phyloP scores from a whole-genome alignment of 2,797 vertebrate species.

The Myotis vivesi region DNA sequence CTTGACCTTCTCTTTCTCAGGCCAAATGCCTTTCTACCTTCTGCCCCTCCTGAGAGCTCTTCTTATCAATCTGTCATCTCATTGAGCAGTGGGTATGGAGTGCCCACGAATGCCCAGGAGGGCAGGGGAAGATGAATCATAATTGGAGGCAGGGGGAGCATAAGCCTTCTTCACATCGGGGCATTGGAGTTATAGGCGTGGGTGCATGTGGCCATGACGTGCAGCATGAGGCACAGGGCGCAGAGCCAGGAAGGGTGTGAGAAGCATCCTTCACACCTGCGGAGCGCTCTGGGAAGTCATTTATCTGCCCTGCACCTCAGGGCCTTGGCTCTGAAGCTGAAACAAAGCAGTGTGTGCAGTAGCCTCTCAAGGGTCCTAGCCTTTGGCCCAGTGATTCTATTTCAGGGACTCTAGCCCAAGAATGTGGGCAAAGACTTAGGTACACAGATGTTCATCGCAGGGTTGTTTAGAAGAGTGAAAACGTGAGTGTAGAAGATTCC shows the following conservation, averaged over 20 bases:
- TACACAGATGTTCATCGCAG: not conserved
- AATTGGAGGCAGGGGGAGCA: too few species aligned
- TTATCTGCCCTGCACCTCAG: not conserved
- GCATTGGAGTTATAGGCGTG: not conserved
- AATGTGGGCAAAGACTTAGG: not conserved
- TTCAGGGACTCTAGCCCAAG: not conserved
- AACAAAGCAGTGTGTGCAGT: not conserved
- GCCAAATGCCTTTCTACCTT: not conserved
- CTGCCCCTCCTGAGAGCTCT: not conserved
- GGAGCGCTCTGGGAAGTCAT: not conserved
- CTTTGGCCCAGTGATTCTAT: not conserved
- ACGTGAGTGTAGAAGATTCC: not conserved
- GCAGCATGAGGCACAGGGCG: not conserved
- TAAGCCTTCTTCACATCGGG: not conserved
- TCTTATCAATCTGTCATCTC: not conserved
- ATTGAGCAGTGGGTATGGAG: not conserved
- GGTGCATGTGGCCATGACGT: not conserved
- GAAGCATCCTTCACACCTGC: not conserved
- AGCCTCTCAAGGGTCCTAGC: not conserved
- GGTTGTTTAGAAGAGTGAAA: not conserved
- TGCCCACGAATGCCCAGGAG: not conserved
- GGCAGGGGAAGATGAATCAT: not conserved
- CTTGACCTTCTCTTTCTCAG: not conserved
- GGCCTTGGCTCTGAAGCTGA: conserved; percentile 2
- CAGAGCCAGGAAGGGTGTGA: not conserved